Evolutionary conservation across 2,797 vertebrate species (phyloP), one percentile per base, ranked within the genome.

Genomic region (Mareca penelope): DNA sequence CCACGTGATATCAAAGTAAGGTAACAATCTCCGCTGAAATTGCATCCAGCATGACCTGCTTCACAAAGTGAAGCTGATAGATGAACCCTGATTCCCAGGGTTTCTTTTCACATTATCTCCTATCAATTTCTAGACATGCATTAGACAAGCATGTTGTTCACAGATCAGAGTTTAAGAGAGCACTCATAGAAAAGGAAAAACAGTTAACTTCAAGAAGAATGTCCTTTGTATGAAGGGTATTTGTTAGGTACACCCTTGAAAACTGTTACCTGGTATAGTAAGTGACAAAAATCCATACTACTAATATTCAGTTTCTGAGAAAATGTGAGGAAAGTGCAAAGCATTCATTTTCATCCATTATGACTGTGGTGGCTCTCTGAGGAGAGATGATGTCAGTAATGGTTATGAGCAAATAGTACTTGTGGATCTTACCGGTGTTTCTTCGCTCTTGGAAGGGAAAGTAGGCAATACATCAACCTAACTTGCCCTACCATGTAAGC

Each of bases 1-100:
- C 0, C 1, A 7, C 12, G 35, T 35, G 60, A 77, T 46, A 8
- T 1, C 21, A 35, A 73, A 84, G 40, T 3, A 7, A 17, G 13
- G 22, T 5, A 75, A 56, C 31, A 11, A 10, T 9, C 24, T 80
- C 56, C 21, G 24, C 42, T 67, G 60, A 40, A 72, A 31, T 23
- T 35, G 16, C 39, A 67, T 14, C 52, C 53, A 71, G 28, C 24
- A 5, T 2, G 3, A 22, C 60, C 35, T 68, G 35, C 61, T 59
- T 15, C 0, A 12, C 21, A n/a, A 73, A 88, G 63, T 1, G 18
- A 29, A 15, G 15, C 39, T 37, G 35, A 40, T 9, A 80, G 5
- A 7, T 50, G 48, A 50, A 50, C 48, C 22, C 26, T 9, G 10
- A 53, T 15, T 39, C 12, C 8, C 17, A 5, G 17, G 8, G 1